These are phyloP conservation scores for Brachynemurus nebulosus DNA, from an alignment of 2,888 invertebrate genomes.

Conservation along the genomic window DNA sequence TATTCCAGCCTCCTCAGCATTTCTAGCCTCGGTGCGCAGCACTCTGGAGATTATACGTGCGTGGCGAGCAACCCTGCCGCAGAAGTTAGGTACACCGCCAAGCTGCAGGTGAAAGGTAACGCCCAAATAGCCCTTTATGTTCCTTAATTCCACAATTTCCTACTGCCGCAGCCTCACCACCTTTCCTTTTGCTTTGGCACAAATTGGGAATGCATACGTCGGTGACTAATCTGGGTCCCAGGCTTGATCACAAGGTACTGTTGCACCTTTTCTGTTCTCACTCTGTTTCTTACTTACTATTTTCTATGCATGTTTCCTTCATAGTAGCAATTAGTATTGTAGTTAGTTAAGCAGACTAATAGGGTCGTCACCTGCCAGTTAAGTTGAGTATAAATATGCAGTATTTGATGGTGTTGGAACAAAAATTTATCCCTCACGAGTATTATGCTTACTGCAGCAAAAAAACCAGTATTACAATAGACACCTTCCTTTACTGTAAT, in stretches of 20 bases:
- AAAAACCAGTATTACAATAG: conserved; percentile 25
- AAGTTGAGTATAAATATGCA: conserved; percentile 3
- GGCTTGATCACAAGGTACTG: conserved; percentile 46
- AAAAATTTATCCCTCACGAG: conserved; percentile 27
- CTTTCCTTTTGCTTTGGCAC: conserved; percentile 36
- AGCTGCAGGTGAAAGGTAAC: conserved; percentile 72
- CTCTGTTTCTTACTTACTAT: conserved; percentile 20
- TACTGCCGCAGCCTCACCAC: conserved; percentile 13
- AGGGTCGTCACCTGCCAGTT: conserved; percentile 12
- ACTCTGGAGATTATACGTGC: conserved; percentile 66
- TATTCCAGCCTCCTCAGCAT: conserved; percentile 67
- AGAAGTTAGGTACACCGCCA: conserved; percentile 65
- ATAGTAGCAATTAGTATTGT: conserved; percentile 16
- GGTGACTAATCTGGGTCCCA: conserved; percentile 27
- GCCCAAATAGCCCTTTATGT: conserved; percentile 26
- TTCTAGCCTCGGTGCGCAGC: conserved; percentile 57
- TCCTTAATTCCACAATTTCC: conserved; percentile 15
- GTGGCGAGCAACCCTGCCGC: conserved; percentile 66
- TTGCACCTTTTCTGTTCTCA: conserved; percentile 45
- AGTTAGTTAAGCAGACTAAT: conserved; percentile 14
- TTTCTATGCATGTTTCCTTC: conserved; percentile 23
- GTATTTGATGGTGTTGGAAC: conserved; percentile 15
- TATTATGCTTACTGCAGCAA: conserved; percentile 30
- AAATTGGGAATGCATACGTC: conserved; percentile 45
- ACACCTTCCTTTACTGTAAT: conserved; percentile 26